Evolutionary conservation across 1,140 invertebrate genomes (phyloP), one percentile per base, ranked within the genome.

Genomic region (Papilio xuthus): DNA sequence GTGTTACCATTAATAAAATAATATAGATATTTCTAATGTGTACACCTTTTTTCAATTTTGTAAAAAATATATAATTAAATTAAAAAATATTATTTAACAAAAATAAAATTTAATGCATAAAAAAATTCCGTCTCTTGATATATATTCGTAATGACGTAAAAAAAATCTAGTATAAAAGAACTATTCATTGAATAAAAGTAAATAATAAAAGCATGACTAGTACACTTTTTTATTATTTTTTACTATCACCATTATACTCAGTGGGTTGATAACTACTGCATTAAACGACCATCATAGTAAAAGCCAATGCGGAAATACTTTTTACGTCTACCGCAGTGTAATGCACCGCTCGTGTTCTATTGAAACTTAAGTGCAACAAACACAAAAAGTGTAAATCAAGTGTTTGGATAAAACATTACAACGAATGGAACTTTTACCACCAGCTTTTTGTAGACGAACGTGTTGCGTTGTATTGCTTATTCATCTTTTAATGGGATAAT

Each of bases 321-420:
- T 67, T 67, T 67, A 67, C 60, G 12, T 28, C 60, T 28, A 60
- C 23, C 23, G 56, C 56, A 60, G 15, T 67, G 60, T 67, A 67
- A 67, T 67, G 60, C 60, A 67, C 26, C 60, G 60, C 60, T 32
- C 60, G 23, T 67, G 60, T 67, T 67, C 60, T 67, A 67, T 67
- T 67, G 26, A 67, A 67, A 67, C 23, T 67, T 67, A 67, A 67
- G 23, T 67, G 60, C 60, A 20, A 6, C 26, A 15, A 18, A 12
- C 12, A 28, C 26, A 67, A 67, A 67, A 67, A 67, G 60, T 67
- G 26, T 67, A 32, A 67, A 67, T 67, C 12, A 32, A 67, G 26
- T 67, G 60, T 28, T 67, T 15, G 26, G 26, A 26, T 28, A 6
- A 67, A 28, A 67, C 26, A 15, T 67, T 32, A 67, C 26, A 12